Evolutionary conservation across 2,797 vertebrate genomes (phyloP).

Genomic region (Myotis findleyi): DNA sequence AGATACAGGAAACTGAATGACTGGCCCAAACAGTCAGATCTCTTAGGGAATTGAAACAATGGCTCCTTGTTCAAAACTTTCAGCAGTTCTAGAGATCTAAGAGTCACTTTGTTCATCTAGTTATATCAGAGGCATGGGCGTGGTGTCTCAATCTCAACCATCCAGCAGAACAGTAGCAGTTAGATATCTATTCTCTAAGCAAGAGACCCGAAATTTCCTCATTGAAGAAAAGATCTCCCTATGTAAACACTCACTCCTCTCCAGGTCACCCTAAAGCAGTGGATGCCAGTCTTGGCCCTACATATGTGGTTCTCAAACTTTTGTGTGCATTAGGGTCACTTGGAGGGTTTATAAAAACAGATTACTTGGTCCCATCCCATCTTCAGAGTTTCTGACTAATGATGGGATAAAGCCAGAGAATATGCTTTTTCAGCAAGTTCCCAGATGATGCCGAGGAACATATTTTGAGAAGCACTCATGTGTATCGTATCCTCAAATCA

Average conservation of each 20-base stretch:
- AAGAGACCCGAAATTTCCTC: neutral
- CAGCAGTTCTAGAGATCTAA: neutral
- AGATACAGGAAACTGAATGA: neutral
- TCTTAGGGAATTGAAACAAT: neutral
- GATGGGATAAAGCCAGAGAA: neutral
- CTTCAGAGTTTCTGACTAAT: neutral
- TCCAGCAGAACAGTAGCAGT: neutral
- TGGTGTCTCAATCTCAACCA: neutral
- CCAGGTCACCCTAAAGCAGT: neutral
- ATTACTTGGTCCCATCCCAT: neutral
- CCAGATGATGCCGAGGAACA: neutral
- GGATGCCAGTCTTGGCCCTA: too few relatives aligned
- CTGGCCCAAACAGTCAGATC: neutral
- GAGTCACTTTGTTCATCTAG: neutral
- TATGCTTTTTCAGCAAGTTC: neutral
- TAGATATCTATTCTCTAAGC: neutral
- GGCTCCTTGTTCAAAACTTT: neutral
- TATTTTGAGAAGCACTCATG: neutral
- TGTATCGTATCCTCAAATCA: neutral
- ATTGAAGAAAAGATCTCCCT: neutral
- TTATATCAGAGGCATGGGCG: neutral
- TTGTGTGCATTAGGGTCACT: neutral
- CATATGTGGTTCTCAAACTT: neutral
- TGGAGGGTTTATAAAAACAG: neutral
- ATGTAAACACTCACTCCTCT: neutral